phyloP scores from a whole-genome alignment of 2,113 vertebrate species.

The Thunnus maccoyii region DNA sequence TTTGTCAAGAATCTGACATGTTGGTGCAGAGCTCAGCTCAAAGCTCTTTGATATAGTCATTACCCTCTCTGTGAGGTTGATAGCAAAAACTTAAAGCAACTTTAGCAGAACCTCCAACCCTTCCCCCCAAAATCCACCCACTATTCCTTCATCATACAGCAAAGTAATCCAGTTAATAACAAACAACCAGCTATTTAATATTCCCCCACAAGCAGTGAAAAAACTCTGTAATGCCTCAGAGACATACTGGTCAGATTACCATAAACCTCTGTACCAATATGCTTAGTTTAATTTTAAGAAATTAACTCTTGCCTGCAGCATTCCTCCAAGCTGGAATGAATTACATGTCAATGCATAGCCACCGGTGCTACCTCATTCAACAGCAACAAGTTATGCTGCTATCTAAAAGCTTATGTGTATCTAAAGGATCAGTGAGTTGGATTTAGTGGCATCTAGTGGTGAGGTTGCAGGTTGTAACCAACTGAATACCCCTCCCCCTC shows the following conservation, averaged over 20 bases:
- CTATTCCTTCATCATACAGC: conserved; percentile 56
- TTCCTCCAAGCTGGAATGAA: conserved; percentile 79
- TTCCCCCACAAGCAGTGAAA: conserved; percentile 67
- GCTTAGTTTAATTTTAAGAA: conserved; percentile 85
- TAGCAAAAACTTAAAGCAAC: conserved; percentile 56
- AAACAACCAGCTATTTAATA: conserved; percentile 73
- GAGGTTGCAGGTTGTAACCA: too few species aligned
- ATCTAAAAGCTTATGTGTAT: conserved; percentile 75
- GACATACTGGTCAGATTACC: conserved; percentile 81
- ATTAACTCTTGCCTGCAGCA: conserved; percentile 84
- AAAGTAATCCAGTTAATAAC: conserved; percentile 71
- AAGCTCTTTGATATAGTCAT: conserved; percentile 69
- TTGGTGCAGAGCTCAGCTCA: conserved; percentile 57
- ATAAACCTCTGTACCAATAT: conserved; percentile 84
- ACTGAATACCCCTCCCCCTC: too few species aligned
- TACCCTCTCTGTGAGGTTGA: conserved; percentile 61
- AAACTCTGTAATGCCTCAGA: conserved; percentile 69
- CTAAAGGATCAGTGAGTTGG: conserved; percentile 28
- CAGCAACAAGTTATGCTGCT: conserved; percentile 46
- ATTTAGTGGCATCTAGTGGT: too few species aligned
- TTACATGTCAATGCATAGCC: conserved; percentile 71
- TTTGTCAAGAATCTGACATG: conserved; percentile 70
- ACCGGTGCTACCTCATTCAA: conserved; percentile 52
- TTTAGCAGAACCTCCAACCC: conserved; percentile 42
- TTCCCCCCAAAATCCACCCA: conserved; percentile 36